Evolutionary conservation across 2,888 invertebrate species (phyloP), one percentile per base, ranked within the genome.

Genomic region (Hecatera dysodea): DNA sequence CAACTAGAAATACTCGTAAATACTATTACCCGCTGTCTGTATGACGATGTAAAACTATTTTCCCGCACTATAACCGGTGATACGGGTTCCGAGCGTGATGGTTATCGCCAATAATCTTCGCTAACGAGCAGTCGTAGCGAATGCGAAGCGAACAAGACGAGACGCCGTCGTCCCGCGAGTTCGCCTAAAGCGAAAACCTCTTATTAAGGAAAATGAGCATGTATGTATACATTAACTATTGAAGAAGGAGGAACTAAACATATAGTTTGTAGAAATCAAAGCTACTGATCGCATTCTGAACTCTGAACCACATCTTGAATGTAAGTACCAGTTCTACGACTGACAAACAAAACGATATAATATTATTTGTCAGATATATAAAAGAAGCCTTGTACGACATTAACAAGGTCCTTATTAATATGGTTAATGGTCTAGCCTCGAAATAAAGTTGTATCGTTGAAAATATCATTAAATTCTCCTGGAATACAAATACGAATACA

Each of bases 91-190:
- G 17, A 2, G 36, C 4, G 19, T 27, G n/a, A 1, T 3, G 63
- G 80, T 48, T 61, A 57, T 80, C 57, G 33, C 59, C 39, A 46
- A 59, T 68, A 62, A 76, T 59, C 62, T 15, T 50, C 42, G 44
- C 11, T 52, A 61, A 57, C 60, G 42, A 48, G 22, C 22, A 29
- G 36, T 36, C 46, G 39, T 15, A 46, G n/a, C 50, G 44, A 62
- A 56, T 8, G 29, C 36, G 29, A 42, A 36, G 60, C 60, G 50
- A 36, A 48, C 12, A 57, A 53, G 53, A 44, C 44, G n/a, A 17
- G 22, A 12, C 24, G 19, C 39, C 39, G 39, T 15, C 39, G 36
- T 24, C 42, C 1, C 44, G 53, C 29, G 36, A 39, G 24, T 12
- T 6, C n/a, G 9, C n/a, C 29, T 22, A 50, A 50, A 12, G 36